Percentiles rank a stretch among this genome's conserved stretches.
Conservation (phyloP, 2,797 vertebrate genomes). For the Numenius phaeopus region DNA sequence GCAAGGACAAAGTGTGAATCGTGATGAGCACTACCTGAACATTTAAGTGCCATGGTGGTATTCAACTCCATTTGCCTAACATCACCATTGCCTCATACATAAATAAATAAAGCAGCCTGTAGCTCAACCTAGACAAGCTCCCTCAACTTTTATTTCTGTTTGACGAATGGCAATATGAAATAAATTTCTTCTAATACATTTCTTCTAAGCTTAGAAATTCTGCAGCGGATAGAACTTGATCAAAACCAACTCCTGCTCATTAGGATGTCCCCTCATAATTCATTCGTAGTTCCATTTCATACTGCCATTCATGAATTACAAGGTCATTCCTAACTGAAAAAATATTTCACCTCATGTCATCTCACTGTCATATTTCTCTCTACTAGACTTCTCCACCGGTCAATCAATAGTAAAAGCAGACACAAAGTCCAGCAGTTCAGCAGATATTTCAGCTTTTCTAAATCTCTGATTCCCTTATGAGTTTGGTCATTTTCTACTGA, state of each 20-base stretch:
- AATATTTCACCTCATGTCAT: neutral
- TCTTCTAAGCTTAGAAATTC: neutral
- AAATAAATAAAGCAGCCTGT: neutral
- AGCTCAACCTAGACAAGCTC: neutral
- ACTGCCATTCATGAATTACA: neutral
- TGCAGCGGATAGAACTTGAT: neutral
- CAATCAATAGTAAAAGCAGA: conserved; percentile 27
- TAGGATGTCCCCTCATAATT: neutral
- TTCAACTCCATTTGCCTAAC: neutral
- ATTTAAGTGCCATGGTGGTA: neutral
- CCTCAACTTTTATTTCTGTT: neutral
- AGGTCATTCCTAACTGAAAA: conserved; percentile 27
- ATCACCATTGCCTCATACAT: neutral
- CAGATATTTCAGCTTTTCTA: neutral
- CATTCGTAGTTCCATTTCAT: neutral
- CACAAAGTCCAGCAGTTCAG: neutral
- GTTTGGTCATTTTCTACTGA: neutral
- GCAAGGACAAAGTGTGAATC: neutral
- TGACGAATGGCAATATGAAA: neutral
- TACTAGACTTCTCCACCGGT: neutral
- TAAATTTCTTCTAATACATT: neutral
- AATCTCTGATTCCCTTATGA: neutral
- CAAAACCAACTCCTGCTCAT: neutral
- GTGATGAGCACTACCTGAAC: neutral
- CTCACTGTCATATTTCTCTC: conserved; percentile 18